Percentiles rank a stretch among this genome's conserved stretches.
These are phyloP conservation scores for Trachelus tabidus DNA, from an alignment of 2,888 invertebrate species.

Conservation along the genomic window DNA sequence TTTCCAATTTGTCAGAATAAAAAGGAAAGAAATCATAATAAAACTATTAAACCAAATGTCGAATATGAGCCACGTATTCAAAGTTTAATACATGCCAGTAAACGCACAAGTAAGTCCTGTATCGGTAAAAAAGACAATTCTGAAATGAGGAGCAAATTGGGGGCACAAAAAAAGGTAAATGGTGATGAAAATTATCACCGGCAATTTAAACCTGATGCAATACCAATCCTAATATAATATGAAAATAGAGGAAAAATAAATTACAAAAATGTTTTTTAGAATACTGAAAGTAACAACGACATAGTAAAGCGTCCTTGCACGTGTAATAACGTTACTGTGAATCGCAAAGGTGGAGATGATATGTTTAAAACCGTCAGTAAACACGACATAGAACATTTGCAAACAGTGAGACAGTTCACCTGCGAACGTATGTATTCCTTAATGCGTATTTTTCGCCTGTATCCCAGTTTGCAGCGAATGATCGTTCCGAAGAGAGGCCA, in stretches of 20 bases:
- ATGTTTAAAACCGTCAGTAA: background rate
- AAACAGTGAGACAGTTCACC: slow-evolving; percentile 14
- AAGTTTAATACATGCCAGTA: background rate
- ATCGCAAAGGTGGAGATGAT: background rate
- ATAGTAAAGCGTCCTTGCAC: background rate
- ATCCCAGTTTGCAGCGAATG: slow-evolving; percentile 15
- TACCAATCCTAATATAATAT: no score
- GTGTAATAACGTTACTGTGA: background rate
- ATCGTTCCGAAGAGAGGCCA: slow-evolving; percentile 3
- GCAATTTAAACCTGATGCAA: background rate
- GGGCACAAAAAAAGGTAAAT: background rate
- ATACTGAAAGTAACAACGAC: background rate
- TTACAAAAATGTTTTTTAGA: background rate
- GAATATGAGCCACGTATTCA: background rate
- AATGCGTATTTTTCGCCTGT: slow-evolving; percentile 9
- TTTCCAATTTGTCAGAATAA: background rate
- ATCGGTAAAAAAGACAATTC: background rate
- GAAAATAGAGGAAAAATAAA: background rate
- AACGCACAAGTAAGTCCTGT: background rate
- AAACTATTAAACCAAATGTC: background rate
- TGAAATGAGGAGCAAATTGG: background rate
- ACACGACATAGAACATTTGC: slow-evolving; percentile 2
- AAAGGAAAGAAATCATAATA: background rate
- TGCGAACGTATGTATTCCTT: slow-evolving; percentile 14
- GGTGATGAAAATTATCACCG: background rate